Conservation (phyloP, 1,140 invertebrate genomes). For the Oryctes rhinoceros region DNA sequence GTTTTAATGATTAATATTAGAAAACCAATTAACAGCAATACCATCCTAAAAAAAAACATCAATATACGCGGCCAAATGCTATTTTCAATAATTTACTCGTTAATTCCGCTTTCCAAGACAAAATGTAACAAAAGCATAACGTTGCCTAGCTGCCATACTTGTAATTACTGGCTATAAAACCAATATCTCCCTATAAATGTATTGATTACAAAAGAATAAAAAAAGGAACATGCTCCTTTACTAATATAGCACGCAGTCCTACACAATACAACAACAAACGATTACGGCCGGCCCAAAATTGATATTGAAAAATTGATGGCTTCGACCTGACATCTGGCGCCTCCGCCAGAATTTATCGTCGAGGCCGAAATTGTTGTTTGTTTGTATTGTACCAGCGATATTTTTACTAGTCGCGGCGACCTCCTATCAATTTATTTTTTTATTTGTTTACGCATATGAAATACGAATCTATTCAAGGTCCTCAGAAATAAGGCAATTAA, state of each 20-base stretch:
- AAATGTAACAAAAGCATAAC: no score
- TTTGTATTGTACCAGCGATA: neutral
- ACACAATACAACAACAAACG: neutral
- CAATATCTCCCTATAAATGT: neutral
- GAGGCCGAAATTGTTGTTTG: neutral
- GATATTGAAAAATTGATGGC: conserved; percentile 16
- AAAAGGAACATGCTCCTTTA: neutral
- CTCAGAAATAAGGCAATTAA: no score
- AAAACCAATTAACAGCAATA: no score
- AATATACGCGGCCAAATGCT: no score
- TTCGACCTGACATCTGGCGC: neutral
- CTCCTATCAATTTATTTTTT: neutral
- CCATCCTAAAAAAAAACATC: no score
- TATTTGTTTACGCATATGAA: neutral
- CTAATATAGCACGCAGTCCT: neutral
- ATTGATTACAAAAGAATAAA: neutral
- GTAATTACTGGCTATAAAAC: neutral
- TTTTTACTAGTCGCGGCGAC: neutral
- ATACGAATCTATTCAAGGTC: no score
- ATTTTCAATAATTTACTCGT: no score
- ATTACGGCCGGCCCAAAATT: neutral
- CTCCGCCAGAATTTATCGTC: neutral
- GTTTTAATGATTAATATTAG: no score
- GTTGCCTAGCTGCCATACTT: no score
- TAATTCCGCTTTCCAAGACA: no score